phyloP scores from a whole-genome alignment of 1,140 invertebrate genomes.

The Drosophila busckii region DNA sequence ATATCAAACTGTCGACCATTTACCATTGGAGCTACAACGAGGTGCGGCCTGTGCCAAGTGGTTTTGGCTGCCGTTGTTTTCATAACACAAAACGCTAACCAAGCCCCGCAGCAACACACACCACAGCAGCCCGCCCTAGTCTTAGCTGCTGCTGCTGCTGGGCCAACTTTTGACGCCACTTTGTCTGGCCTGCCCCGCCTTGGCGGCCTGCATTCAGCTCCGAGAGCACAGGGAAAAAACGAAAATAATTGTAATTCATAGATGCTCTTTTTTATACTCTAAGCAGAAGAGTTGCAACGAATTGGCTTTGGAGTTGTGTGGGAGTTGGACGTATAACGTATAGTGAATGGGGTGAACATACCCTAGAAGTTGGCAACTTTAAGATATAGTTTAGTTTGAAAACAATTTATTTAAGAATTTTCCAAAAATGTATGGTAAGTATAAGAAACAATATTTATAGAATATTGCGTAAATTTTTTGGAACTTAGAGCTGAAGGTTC shows the following conservation, averaged over 20 bases:
- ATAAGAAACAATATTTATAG: too few species aligned
- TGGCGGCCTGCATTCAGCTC: conserved; percentile 56
- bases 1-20: conserved; percentile 76
- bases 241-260: conserved; percentile 56
- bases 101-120: conserved; percentile 7
- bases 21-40: conserved; percentile 62
- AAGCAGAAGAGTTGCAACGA: background rate
- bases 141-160: background rate
- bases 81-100: conserved; percentile 41
- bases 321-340: too few species aligned
- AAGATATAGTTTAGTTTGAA: too few species aligned
- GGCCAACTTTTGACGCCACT: conserved; percentile 65
- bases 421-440: too few species aligned
- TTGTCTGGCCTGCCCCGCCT: conserved; percentile 70
- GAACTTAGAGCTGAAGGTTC: too few species aligned
- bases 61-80: conserved; percentile 74
- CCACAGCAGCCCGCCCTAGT: background rate
- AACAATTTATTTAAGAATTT: too few species aligned
- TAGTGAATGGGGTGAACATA: too few species aligned
- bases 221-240: too few species aligned
- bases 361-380: too few species aligned
- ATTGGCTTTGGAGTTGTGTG: too few species aligned
- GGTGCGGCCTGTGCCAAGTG: conserved; percentile 68
- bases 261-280: conserved; percentile 50
- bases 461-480: too few species aligned